These are phyloP conservation scores for Siniperca obscura DNA, from an alignment of 2,797 vertebrate genomes.

Conservation along the genomic window DNA sequence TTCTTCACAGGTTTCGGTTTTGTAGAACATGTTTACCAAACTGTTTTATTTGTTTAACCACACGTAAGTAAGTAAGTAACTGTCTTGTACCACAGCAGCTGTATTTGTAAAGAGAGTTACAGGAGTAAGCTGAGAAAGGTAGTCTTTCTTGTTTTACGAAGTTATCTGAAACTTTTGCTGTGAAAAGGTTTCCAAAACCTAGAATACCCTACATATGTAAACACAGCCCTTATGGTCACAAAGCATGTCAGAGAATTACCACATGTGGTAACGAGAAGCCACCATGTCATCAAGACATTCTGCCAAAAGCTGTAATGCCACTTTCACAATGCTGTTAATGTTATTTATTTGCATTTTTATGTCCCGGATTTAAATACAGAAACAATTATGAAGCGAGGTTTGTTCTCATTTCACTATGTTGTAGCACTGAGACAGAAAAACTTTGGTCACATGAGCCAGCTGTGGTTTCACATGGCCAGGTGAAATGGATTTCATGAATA, in stretches of 20 bases:
- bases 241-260: background rate
- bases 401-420: background rate
- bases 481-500: slow-evolving; percentile 14
- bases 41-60: too few relatives aligned
- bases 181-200: too few relatives aligned
- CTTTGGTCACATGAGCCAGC: slow-evolving; percentile 36
- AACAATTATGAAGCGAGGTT: background rate
- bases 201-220: background rate
- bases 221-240: background rate
- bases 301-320: background rate
- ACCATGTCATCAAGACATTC: background rate
- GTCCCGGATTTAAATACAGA: background rate
- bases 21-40: too few relatives aligned
- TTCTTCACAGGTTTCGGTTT: too few relatives aligned
- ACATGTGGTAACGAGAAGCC: background rate
- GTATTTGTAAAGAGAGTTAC: too few relatives aligned
- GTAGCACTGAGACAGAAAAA: background rate
- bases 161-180: too few relatives aligned
- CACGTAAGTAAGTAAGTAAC: background rate
- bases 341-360: background rate
- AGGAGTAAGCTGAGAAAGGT: too few relatives aligned
- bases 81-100: too few relatives aligned
- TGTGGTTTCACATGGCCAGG: background rate
- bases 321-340: background rate
- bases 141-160: too few relatives aligned